Percentiles rank a stretch among this genome's conserved stretches.
Evolutionary conservation across 2,113 vertebrate genomes (phyloP).

Genomic region (Capreolus pygargus): DNA sequence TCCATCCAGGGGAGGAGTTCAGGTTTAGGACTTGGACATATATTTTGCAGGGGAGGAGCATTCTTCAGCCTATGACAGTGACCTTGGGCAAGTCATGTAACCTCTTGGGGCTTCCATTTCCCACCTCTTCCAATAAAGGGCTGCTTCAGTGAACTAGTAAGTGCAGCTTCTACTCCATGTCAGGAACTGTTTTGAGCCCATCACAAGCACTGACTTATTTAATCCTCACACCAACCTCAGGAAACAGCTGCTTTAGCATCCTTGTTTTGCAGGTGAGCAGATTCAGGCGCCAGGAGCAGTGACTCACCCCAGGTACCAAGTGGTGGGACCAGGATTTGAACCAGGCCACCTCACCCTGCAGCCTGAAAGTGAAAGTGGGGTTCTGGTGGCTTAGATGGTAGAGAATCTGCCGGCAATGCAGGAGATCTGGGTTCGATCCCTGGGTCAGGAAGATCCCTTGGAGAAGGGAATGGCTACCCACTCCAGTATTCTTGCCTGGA

Average conservation of each 20-base stretch:
- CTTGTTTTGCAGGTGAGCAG: not conserved
- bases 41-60: fast-evolving
- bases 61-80: not conserved
- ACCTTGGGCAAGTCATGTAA: not conserved
- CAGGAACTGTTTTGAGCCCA: not conserved
- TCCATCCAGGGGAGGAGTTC: not conserved
- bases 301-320: not conserved
- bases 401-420: not conserved
- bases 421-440: not conserved
- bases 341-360: not conserved
- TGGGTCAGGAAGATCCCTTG: not conserved
- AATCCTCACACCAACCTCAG: not conserved
- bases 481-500: not conserved
- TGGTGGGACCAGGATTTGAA: not conserved
- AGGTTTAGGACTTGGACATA: not conserved
- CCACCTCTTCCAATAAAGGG: not conserved
- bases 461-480: not conserved
- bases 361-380: not conserved
- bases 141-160: not conserved
- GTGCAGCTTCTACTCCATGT: not conserved
- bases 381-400: not conserved
- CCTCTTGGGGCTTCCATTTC: not conserved
- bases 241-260: not conserved
- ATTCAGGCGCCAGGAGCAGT: not conserved
- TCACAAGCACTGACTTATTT: not conserved